Conservation (phyloP, 2,797 vertebrate species). For the Platyrinchus mystaceus region DNA sequence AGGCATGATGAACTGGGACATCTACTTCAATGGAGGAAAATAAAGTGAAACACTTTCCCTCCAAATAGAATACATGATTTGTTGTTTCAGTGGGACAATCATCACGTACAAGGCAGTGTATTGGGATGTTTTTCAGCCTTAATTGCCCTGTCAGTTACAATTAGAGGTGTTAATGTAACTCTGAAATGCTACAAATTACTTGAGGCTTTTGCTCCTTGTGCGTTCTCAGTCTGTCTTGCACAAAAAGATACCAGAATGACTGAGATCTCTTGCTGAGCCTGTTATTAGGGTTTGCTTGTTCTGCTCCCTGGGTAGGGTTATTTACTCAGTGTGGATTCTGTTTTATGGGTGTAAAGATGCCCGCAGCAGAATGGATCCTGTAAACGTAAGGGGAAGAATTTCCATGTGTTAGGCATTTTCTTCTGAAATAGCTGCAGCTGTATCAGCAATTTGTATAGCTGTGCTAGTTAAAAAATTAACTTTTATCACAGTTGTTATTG, state of each 20-base stretch:
- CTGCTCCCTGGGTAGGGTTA: background rate
- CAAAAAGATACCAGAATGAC: background rate
- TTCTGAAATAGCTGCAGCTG: background rate
- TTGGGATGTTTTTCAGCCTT: constrained; percentile 27
- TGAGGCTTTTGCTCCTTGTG: constrained; percentile 27
- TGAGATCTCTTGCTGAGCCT: constrained; percentile 32
- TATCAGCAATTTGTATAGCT: background rate
- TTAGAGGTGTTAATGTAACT: constrained; percentile 60
- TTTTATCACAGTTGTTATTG: background rate
- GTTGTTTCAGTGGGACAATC: constrained; percentile 39
- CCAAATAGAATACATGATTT: background rate
- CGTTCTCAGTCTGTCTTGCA: background rate
- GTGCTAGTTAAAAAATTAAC: background rate
- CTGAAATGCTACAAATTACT: constrained; percentile 57
- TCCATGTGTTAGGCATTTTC: background rate
- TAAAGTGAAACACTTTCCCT: constrained; percentile 13
- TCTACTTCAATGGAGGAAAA: constrained; percentile 28
- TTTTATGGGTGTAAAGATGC: constrained; percentile 2
- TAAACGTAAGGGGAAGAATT: background rate
- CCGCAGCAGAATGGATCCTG: background rate
- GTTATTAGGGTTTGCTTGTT: constrained; percentile 33
- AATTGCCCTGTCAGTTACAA: constrained; percentile 60
- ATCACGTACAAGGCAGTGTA: background rate
- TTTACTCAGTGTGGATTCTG: background rate
- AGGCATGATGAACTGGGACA: constrained; percentile 18